Percentiles rank a stretch among this genome's conserved stretches.
Evolutionary conservation across 2,113 vertebrate genomes (phyloP).

Genomic region (Thomomys bottae): DNA sequence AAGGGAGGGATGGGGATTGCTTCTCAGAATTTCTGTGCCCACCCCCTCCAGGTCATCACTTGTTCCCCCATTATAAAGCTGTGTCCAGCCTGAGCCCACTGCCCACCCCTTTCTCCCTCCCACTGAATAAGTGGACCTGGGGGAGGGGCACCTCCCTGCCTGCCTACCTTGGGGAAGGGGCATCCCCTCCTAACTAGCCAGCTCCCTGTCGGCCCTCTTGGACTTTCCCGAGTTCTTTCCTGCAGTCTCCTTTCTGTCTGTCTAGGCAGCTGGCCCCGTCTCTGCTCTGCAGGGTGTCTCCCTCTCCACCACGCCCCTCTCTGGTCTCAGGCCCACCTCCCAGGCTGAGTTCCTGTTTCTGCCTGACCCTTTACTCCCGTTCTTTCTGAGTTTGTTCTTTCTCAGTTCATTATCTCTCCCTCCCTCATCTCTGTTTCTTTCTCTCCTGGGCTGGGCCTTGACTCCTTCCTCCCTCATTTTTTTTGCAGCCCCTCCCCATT

Average conservation of each 20-base stretch:
- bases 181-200: not conserved
- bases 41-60: constrained; percentile 35
- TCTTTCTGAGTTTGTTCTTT: not conserved
- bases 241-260: not conserved
- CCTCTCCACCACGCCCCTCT: constrained; percentile 4
- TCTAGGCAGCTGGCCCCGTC: not conserved
- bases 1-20: constrained; percentile 1
- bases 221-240: constrained; percentile 34
- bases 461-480: not conserved
- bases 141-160: not conserved
- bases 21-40: constrained; percentile 26
- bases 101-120: not conserved
- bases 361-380: not conserved
- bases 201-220: not conserved
- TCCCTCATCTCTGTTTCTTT: not conserved
- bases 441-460: not conserved
- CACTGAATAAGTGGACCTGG: constrained; percentile 48
- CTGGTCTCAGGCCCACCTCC: constrained; percentile 4
- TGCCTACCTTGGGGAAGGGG: not conserved
- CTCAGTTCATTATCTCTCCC: not conserved
- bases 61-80: constrained; percentile 67
- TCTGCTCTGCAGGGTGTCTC: constrained; percentile 20
- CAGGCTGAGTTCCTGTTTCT: not conserved
- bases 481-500: not conserved
- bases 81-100: not conserved